Conservation (phyloP, 2,888 invertebrate genomes). For the Suillia variegata region DNA sequence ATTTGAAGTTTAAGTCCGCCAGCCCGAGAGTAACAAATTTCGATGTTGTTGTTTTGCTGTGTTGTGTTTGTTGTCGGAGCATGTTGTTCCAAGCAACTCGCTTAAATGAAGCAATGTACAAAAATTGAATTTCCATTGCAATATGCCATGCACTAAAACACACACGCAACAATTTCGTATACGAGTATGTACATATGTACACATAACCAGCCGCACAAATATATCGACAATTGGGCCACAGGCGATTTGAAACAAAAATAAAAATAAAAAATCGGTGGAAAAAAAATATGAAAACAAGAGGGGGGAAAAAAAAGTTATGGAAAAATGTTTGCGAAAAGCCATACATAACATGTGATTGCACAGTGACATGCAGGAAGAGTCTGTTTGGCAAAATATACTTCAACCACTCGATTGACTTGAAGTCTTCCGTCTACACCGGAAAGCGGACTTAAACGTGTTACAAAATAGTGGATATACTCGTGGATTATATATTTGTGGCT, state of each 20-base stretch:
- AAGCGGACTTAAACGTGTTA: too few species aligned
- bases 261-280: too few species aligned
- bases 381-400: too few species aligned
- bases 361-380: too few species aligned
- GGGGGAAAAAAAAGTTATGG: background rate
- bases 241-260: background rate
- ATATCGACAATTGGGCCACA: conserved; percentile 17
- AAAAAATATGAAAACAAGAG: background rate
- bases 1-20: background rate
- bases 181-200: conserved; percentile 17
- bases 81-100: conserved; percentile 15
- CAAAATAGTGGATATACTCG: too few species aligned
- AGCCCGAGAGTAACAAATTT: background rate
- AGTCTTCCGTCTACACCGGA: too few species aligned
- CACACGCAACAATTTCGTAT: background rate
- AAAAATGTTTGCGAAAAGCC: background rate
- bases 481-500: too few species aligned
- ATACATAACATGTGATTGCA: background rate
- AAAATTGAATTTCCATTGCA: conserved; percentile 33
- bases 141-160: conserved; percentile 24
- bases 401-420: too few species aligned
- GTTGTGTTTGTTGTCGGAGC: too few species aligned
- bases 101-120: conserved; percentile 24
- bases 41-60: too few species aligned
- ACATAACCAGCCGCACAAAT: conserved; percentile 1